Evolutionary conservation across 2,113 vertebrate species (phyloP), one percentile per base, ranked within the genome.

Genomic region (Callipepla squamata): DNA sequence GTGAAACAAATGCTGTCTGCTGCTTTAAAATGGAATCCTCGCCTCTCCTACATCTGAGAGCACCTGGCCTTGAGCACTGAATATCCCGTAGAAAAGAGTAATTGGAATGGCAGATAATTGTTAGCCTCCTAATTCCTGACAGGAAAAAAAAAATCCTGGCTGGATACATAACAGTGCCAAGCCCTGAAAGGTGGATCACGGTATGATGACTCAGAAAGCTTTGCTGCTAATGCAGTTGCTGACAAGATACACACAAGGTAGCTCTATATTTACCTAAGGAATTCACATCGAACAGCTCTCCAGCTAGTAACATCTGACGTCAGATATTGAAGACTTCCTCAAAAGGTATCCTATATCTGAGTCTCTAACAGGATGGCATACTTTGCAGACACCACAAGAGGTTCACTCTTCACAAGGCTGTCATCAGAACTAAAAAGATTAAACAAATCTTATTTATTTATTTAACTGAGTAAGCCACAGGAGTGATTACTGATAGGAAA

Each of bases 101-200:
- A 30, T 38, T 50, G 36, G 47, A 88, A 58, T 0, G 19, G n/a
- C 73, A 92, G 65, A 34, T 48, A 38, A 42, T 57, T 5, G 38
- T 32, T 67, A 89, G 19, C 17, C 25, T 51, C 59, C 80, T 42
- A 30, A 53, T 30, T 45, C 34, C 45, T 19, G 13, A 34, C 25
- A 55, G 36, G 25, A 14, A 45, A 45, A 65, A 59, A 51, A 73
- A 48, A 68, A 48, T 32, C 45, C 42, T 74, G 81, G 26, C 22
- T 34, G 53, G 25, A 72, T 61, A 66, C 21, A 1, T 5, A 70
- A 55, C 21, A 4, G 12, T 40, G 17, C 57, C 57, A 34, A 57
- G 50, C 11, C 44, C 50, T 2, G 3, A 30, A 62, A 40, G 61
- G 11, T 9, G 19, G 40, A 48, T 65, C 13, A 6, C 0, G 2